phyloP scores from a whole-genome alignment of 92 coral and sea anemone genomes.

The Phymanthus crucifer region DNA sequence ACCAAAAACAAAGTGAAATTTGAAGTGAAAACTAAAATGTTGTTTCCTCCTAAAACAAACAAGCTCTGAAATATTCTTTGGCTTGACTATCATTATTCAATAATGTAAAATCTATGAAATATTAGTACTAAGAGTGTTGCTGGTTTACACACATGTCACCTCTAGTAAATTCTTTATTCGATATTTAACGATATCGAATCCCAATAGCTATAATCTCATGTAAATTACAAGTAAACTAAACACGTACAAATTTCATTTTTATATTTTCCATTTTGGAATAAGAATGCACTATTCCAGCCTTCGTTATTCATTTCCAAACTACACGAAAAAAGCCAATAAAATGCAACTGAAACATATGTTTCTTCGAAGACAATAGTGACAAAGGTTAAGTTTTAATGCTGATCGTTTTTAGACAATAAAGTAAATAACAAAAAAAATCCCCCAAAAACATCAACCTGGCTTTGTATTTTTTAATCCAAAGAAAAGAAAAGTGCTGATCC shows the following conservation, averaged over 20 bases:
- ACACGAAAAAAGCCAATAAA: neutral
- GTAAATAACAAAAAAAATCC: neutral
- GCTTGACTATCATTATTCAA: no score
- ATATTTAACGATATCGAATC: neutral
- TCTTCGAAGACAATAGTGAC: neutral
- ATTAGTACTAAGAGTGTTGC: neutral
- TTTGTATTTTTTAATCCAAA: neutral
- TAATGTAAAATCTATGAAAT: no score
- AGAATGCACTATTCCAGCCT: neutral
- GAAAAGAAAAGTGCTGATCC: neutral
- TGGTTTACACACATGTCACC: neutral
- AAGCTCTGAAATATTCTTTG: neutral
- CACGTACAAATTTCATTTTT: neutral
- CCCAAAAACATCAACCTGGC: neutral
- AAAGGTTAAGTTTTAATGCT: neutral
- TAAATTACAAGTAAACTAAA: neutral
- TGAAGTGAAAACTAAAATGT: neutral
- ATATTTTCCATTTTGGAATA: neutral
- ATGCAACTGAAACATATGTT: neutral
- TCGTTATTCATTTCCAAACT: neutral
- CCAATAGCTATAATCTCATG: neutral
- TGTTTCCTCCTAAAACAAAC: neutral
- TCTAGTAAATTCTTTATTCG: neutral
- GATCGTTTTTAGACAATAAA: neutral
- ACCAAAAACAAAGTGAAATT: conserved; percentile 6